phyloP scores from a whole-genome alignment of 2,113 vertebrate genomes.

The Eleginops maclovinus region DNA sequence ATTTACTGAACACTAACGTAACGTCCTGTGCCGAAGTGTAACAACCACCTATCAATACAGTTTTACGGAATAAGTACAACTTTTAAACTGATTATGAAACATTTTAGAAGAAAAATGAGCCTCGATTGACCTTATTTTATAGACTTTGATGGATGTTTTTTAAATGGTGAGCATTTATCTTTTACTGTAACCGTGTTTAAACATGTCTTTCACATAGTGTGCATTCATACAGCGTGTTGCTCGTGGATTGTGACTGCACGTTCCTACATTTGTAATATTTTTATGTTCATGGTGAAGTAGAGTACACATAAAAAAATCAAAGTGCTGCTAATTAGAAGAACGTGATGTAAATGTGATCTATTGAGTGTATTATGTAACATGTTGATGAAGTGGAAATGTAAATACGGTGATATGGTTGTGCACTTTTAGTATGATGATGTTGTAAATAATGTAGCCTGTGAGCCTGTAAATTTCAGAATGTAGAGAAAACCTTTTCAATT shows the following conservation, averaged over 20 bases:
- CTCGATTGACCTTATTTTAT: background rate
- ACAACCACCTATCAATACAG: too few species aligned
- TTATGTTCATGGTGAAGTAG: constrained; percentile 16
- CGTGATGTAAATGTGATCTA: constrained; percentile 34
- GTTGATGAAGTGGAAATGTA: constrained; percentile 23
- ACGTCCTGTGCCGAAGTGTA: too few species aligned
- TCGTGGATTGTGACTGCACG: constrained; percentile 37
- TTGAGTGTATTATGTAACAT: constrained; percentile 21
- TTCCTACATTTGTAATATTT: constrained; percentile 15
- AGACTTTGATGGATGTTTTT: background rate
- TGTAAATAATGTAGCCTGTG: constrained; percentile 16
- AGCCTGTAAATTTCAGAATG: background rate
- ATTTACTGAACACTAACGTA: too few species aligned
- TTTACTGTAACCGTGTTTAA: constrained; percentile 17
- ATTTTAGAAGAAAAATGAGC: background rate
- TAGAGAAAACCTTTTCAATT: constrained; percentile 10
- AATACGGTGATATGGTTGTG: constrained; percentile 7
- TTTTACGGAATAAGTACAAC: background rate
- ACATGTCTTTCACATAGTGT: constrained; percentile 7
- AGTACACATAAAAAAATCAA: constrained; percentile 7
- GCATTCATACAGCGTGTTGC: background rate
- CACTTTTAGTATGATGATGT: background rate
- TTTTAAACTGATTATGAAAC: background rate
- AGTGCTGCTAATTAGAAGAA: constrained; percentile 34
- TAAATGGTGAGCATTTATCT: background rate